Conservation (phyloP, 1,140 invertebrate species). For the Brachionus paranguensis region DNA sequence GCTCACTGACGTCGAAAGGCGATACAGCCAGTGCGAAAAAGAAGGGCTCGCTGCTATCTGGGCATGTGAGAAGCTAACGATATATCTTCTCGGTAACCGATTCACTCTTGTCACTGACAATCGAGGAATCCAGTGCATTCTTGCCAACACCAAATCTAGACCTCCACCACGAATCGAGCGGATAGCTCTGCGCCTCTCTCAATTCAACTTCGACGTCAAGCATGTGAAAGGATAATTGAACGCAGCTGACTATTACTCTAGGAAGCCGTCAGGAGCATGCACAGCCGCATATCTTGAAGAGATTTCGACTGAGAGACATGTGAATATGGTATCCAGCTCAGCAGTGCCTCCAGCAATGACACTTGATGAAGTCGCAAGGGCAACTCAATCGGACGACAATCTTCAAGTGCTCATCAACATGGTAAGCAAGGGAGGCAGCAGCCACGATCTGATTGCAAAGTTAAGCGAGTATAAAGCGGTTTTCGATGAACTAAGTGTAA, state of each 20-base stretch:
- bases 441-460: background rate
- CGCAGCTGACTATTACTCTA: background rate
- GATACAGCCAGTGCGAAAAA: slow-evolving; percentile 45
- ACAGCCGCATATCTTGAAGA: background rate
- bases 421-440: background rate
- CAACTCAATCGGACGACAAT: background rate
- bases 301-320: too few relatives aligned
- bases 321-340: background rate
- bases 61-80: background rate
- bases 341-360: background rate
- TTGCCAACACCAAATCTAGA: background rate
- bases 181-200: background rate
- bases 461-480: background rate
- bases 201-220: background rate
- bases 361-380: background rate
- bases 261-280: background rate
- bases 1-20: slow-evolving; percentile 42
- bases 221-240: background rate
- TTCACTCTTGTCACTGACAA: slow-evolving; percentile 6
- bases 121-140: background rate
- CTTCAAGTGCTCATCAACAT: background rate
- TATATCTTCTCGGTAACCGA: slow-evolving; percentile 3
- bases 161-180: background rate
- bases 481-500: background rate
- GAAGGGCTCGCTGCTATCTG: slow-evolving; percentile 42